Percentiles rank a stretch among this genome's conserved stretches.
phyloP scores from a whole-genome alignment of 2,888 invertebrate species.

The Tupiocoris notatus region DNA sequence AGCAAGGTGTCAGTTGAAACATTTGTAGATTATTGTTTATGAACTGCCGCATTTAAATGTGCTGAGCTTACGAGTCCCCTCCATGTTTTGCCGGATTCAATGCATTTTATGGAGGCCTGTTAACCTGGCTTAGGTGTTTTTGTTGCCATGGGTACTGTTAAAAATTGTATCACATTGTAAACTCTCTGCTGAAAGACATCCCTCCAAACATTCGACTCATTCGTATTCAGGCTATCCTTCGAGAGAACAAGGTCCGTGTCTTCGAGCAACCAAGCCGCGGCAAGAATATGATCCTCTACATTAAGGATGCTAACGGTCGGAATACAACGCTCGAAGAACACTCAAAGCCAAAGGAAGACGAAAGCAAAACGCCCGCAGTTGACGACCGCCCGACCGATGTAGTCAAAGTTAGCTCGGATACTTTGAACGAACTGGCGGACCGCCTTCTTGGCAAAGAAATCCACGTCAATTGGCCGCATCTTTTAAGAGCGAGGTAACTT shows the following conservation, averaged over 20 bases:
- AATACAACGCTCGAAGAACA: conserved; percentile 3
- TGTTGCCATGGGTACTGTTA: too few relatives aligned
- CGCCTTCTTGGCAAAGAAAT: conserved; percentile 71
- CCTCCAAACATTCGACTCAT: too few relatives aligned
- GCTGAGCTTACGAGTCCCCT: too few relatives aligned
- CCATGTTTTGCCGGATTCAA: too few relatives aligned
- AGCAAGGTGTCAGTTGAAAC: too few relatives aligned
- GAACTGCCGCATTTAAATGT: too few relatives aligned
- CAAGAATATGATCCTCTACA: conserved; percentile 76
- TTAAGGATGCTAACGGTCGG: conserved; percentile 54
- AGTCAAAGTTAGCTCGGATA: conserved; percentile 52
- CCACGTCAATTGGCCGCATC: conserved; percentile 90
- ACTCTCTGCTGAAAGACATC: too few relatives aligned
- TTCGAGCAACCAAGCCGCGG: conserved; percentile 81
- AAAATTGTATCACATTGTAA: too few relatives aligned
- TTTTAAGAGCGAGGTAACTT: conserved; percentile 74
- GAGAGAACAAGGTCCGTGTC: conserved; percentile 74
- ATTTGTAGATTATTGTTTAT: too few relatives aligned
- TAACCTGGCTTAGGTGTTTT: too few relatives aligned
- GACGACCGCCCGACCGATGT: conserved; percentile 49
- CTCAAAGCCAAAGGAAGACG: conserved; percentile 7
- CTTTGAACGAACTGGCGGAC: conserved; percentile 60
- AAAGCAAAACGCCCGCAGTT: conserved; percentile 46
- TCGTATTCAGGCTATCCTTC: conserved; percentile 62
- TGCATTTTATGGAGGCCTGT: too few relatives aligned